These are phyloP conservation scores for Bradypodion pumilum DNA, from an alignment of 2,797 vertebrate species.

Conservation along the genomic window DNA sequence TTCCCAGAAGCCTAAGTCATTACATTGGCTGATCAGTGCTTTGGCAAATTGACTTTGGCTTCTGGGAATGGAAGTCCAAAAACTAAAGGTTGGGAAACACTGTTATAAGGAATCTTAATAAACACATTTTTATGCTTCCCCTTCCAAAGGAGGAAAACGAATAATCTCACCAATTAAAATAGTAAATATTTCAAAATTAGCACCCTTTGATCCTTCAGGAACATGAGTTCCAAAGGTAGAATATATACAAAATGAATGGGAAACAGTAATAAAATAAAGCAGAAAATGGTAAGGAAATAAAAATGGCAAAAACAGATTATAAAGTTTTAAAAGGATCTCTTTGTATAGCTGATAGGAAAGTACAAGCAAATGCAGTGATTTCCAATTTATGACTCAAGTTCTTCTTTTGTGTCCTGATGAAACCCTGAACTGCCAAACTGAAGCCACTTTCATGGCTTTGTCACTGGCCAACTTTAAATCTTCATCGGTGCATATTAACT, in stretches of 20 bases:
- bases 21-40: no score
- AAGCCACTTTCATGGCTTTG: no score
- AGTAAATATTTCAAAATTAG: not conserved
- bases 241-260: not conserved
- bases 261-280: not conserved
- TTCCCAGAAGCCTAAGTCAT: no score
- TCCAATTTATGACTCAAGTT: no score
- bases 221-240: not conserved
- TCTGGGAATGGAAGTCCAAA: no score
- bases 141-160: not conserved
- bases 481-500: no score
- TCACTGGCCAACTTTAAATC: no score
- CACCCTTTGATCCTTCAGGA: not conserved
- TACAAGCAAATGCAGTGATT: not conserved
- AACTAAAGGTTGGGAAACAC: no score
- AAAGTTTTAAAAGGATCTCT: not conserved
- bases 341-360: not conserved
- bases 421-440: no score
- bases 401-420: no score
- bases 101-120: no score
- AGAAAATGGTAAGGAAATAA: not conserved
- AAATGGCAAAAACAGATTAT: not conserved
- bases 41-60: no score
- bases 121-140: not conserved
- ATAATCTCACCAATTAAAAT: not conserved